A percentile compares a stretch with the other conserved stretches of the same genome.
Evolutionary conservation across 2,888 invertebrate genomes (phyloP).

Genomic region (Pterostichus niger): DNA sequence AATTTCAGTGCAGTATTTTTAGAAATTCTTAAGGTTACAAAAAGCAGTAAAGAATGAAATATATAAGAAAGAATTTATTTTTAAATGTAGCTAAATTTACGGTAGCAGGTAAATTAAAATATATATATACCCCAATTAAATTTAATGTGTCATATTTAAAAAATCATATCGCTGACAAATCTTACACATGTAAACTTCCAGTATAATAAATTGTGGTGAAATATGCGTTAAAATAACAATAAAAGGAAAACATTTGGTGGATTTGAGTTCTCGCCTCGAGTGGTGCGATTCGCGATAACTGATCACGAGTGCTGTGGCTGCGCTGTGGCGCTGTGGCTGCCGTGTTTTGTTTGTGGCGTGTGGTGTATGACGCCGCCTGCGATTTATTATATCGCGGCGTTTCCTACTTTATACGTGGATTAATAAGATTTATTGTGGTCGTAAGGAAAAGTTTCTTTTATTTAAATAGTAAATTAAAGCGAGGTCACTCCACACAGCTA

Average conservation of each 20-base stretch:
- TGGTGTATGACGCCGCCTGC: slow-evolving; percentile 58
- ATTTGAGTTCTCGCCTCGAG: slow-evolving; percentile 35
- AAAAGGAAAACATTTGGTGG: slow-evolving; percentile 30
- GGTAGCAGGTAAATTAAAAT: slow-evolving; percentile 41
- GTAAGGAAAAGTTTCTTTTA: slow-evolving; percentile 62
- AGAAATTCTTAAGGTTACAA: slow-evolving; percentile 3
- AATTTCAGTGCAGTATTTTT: slow-evolving; percentile 22
- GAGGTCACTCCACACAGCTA: slow-evolving; percentile 54
- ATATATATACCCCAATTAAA: slow-evolving; percentile 51
- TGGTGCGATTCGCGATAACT: slow-evolving; percentile 48
- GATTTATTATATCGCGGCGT: slow-evolving; percentile 64
- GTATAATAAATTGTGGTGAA: slow-evolving; percentile 38
- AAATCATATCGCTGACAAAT: slow-evolving; percentile 52
- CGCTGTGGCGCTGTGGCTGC: not conserved
- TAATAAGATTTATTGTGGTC: slow-evolving; percentile 65
- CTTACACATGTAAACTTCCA: slow-evolving; percentile 53
- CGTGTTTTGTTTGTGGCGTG: slow-evolving; percentile 62
- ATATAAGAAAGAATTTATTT: slow-evolving; percentile 21
- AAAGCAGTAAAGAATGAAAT: slow-evolving; percentile 35
- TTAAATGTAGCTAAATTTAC: slow-evolving; percentile 15
- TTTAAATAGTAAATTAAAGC: slow-evolving; percentile 61
- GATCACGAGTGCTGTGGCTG: slow-evolving; percentile 33
- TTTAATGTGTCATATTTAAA: slow-evolving; percentile 50
- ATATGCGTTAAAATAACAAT: slow-evolving; percentile 41
- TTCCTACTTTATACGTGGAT: slow-evolving; percentile 65